Evolutionary conservation across 2,113 vertebrate species (phyloP).

Genomic region (Beaufortia kweichowensis): DNA sequence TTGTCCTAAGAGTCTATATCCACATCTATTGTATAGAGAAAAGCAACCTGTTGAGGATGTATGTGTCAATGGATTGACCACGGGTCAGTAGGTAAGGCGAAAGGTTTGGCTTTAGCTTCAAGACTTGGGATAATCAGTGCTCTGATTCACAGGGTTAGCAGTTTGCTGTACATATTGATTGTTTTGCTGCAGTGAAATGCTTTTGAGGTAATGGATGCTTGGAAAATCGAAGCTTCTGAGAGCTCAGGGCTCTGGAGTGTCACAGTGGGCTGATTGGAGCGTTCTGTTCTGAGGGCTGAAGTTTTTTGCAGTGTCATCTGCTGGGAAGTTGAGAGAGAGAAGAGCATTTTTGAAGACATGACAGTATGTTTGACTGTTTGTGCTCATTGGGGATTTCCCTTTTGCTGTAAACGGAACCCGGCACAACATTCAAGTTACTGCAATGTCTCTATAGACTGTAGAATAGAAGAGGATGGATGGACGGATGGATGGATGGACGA

Average conservation of each 20-base stretch:
- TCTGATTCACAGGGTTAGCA: constrained; percentile 39
- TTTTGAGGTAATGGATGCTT: constrained; percentile 50
- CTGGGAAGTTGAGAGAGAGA: not conserved
- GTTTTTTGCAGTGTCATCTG: constrained; percentile 16
- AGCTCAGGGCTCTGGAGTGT: constrained; percentile 6
- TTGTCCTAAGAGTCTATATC: no score
- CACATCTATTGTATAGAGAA: no score
- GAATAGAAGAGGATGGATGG: not conserved
- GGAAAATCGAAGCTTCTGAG: constrained; percentile 44
- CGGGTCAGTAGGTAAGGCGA: constrained; percentile 29
- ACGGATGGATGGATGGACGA: not conserved
- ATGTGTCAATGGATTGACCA: not conserved
- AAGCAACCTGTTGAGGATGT: no score
- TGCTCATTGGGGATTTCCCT: not conserved
- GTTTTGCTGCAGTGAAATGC: constrained; percentile 34
- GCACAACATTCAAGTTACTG: not conserved
- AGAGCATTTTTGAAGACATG: not conserved
- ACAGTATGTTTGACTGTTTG: not conserved
- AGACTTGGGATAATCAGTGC: constrained; percentile 8
- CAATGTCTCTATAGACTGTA: not conserved
- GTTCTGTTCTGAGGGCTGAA: not conserved
- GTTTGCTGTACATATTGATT: constrained; percentile 45
- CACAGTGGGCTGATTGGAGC: not conserved
- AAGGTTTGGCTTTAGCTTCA: constrained; percentile 9
- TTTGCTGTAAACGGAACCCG: not conserved